Percentiles rank a stretch among this genome's conserved stretches.
Conservation (phyloP, 2,113 vertebrate species). For the Lycocorax pyrrhopterus region DNA sequence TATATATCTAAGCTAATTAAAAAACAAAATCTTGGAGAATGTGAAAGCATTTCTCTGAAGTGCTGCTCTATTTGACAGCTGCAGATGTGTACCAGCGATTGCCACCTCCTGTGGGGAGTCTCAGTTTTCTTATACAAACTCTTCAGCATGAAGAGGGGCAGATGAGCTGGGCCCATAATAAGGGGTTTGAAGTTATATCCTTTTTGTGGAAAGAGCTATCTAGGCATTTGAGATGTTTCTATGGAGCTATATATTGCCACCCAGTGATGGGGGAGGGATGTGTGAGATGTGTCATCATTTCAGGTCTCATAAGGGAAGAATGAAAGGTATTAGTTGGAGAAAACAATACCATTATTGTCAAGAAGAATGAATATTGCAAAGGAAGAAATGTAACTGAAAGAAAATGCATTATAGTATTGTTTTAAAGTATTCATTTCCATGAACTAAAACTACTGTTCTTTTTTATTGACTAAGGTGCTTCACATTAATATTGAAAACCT, state of each 20-base stretch:
- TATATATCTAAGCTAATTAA: slow-evolving; percentile 8
- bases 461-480: slow-evolving; percentile 42
- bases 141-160: not conserved
- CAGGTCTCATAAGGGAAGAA: not conserved
- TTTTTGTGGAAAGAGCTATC: not conserved
- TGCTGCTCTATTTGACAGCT: not conserved
- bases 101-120: not conserved
- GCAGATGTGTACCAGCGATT: not conserved
- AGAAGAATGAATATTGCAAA: not conserved
- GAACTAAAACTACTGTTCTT: not conserved
- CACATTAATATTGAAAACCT: slow-evolving; percentile 56
- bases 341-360: not conserved
- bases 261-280: not conserved
- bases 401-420: not conserved
- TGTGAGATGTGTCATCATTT: not conserved
- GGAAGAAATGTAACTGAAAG: not conserved
- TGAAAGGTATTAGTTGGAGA: not conserved
- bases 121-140: not conserved
- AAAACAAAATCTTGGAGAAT: not conserved
- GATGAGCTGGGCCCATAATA: not conserved
- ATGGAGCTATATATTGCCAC: not conserved
- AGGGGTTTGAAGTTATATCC: not conserved
- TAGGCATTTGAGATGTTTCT: not conserved
- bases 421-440: slow-evolving; percentile 18
- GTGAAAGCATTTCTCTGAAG: not conserved